These are phyloP conservation scores for Thaumetopoea pityocampa DNA, from an alignment of 1,140 invertebrate genomes.

Conservation along the genomic window DNA sequence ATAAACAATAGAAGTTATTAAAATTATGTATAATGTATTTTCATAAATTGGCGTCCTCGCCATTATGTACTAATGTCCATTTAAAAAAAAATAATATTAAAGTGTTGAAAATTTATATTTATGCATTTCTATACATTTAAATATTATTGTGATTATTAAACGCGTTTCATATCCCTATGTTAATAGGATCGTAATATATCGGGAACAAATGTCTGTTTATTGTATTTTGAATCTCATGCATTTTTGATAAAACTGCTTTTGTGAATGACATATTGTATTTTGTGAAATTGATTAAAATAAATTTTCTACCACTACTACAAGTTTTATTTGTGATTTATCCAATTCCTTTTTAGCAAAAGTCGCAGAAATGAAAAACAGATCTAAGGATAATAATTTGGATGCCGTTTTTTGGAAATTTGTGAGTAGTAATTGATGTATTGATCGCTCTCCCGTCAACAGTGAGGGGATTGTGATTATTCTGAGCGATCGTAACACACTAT, in stretches of 20 bases:
- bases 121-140: constrained; percentile 58
- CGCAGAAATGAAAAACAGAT: too few relatives aligned
- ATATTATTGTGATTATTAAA: constrained; percentile 37
- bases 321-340: background rate
- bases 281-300: constrained; percentile 64
- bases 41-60: constrained; percentile 52
- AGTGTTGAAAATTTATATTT: constrained; percentile 47
- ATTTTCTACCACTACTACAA: constrained; percentile 41
- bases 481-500: too few relatives aligned
- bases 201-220: constrained; percentile 55
- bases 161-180: constrained; percentile 44
- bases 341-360: too few relatives aligned
- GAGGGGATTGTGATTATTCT: too few relatives aligned
- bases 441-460: too few relatives aligned
- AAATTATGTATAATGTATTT: constrained; percentile 45
- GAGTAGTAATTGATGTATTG: too few relatives aligned
- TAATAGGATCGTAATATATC: constrained; percentile 45
- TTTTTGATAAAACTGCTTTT: constrained; percentile 63
- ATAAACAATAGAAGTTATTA: constrained; percentile 40
- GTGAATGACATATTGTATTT: constrained; percentile 55
- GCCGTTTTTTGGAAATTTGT: too few relatives aligned
- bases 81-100: constrained; percentile 51
- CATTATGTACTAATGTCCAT: constrained; percentile 48
- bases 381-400: too few relatives aligned
- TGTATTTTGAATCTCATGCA: constrained; percentile 66